A percentile compares a stretch with the other conserved stretches of the same genome.
phyloP scores from a whole-genome alignment of 2,113 vertebrate genomes.

The Cephalopholis sonnerati region DNA sequence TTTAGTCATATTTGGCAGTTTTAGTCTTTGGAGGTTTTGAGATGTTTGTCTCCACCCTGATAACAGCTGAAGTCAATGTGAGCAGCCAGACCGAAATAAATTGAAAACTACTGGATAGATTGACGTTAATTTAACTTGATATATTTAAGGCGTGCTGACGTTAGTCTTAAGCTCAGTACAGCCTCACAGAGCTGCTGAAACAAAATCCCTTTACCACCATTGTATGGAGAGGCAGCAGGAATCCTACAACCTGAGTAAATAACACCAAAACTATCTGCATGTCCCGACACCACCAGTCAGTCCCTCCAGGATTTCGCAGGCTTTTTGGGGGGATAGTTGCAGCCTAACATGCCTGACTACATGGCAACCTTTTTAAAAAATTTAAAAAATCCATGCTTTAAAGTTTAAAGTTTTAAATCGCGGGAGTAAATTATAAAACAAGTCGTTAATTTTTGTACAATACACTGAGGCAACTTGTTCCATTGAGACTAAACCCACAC shows the following conservation, averaged over 20 bases:
- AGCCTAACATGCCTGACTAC: no score
- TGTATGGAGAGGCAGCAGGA: not conserved
- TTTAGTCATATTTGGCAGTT: not conserved
- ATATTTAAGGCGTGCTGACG: not conserved
- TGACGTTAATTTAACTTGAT: no score
- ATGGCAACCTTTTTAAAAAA: no score
- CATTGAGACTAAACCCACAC: no score
- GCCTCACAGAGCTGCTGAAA: not conserved
- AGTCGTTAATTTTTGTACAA: no score
- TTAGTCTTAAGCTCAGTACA: not conserved
- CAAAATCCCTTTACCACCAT: not conserved
- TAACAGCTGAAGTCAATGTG: not conserved
- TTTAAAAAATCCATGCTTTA: no score
- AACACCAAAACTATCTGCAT: constrained; percentile 1
- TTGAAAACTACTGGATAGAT: not conserved
- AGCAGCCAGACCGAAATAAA: not conserved
- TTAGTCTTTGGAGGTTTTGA: not conserved
- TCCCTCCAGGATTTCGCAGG: no score
- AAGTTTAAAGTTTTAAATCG: no score
- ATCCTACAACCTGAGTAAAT: not conserved
- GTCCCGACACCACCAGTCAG: not conserved
- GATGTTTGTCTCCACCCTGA: no score
- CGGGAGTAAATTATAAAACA: no score
- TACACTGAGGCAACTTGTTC: no score
- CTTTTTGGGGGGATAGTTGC: no score